phyloP scores from a whole-genome alignment of 2,797 vertebrate species.

The Paedocypris micromegethes region DNA sequence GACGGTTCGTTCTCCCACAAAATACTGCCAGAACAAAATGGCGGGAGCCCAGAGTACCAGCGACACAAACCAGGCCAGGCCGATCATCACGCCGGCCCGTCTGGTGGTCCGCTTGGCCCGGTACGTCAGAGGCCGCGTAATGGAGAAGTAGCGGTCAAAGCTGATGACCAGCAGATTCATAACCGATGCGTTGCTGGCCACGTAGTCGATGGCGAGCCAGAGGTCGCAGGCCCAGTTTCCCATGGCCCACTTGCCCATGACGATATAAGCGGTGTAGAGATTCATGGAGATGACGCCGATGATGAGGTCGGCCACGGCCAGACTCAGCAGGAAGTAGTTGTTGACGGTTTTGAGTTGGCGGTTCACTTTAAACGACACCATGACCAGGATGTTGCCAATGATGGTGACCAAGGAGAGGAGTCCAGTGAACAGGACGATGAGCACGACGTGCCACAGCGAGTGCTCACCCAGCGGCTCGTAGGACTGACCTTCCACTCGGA shows the following conservation, averaged over 20 bases:
- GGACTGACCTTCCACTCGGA: constrained; percentile 7
- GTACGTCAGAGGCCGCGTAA: constrained; percentile 93
- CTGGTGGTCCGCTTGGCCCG: constrained; percentile 94
- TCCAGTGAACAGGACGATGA: constrained; percentile 87
- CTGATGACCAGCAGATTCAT: constrained; percentile 98
- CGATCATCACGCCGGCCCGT: constrained; percentile 90
- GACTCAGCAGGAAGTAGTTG: constrained; percentile 93
- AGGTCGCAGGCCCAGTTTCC: constrained; percentile 92
- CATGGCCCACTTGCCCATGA: constrained; percentile 92
- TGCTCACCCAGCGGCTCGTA: constrained; percentile 80
- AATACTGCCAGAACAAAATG: constrained; percentile 94
- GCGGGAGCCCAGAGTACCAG: constrained; percentile 95
- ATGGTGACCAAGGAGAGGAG: constrained; percentile 86
- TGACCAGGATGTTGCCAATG: constrained; percentile 92
- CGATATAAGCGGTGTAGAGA: constrained; percentile 88
- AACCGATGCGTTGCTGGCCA: constrained; percentile 94
- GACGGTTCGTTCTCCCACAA: constrained; percentile 88
- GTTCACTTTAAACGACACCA: constrained; percentile 95
- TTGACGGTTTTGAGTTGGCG: constrained; percentile 96
- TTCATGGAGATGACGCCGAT: constrained; percentile 98
- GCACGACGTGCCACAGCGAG: constrained; percentile 85
- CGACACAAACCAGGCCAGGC: constrained; percentile 90
- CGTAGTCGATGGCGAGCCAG: constrained; percentile 94
- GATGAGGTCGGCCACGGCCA: constrained; percentile 93
- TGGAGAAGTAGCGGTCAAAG: constrained; percentile 95